A percentile compares a stretch with the other conserved stretches of the same genome.
phyloP scores from a whole-genome alignment of 2,888 invertebrate genomes.

The Amblyteles armatorius region DNA sequence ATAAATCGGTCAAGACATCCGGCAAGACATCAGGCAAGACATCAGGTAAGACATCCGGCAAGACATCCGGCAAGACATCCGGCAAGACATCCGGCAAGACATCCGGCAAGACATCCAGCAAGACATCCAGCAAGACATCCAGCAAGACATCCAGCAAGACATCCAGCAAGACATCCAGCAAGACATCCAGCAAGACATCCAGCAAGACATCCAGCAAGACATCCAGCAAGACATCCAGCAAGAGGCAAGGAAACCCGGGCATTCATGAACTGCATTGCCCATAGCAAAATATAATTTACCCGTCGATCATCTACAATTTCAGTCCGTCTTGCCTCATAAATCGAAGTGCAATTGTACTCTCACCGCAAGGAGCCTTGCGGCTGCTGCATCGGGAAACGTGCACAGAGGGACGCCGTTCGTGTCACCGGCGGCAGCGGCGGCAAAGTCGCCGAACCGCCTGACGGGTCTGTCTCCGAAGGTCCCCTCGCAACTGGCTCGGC shows the following conservation, averaged over 20 bases:
- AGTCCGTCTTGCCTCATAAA: constrained; percentile 55
- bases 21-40: too few species aligned
- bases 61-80: too few species aligned
- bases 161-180: too few species aligned
- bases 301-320: constrained; percentile 16
- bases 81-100: too few species aligned
- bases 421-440: constrained; percentile 49
- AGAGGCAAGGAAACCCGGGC: not conserved
- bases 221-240: too few species aligned
- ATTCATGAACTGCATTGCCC: not conserved
- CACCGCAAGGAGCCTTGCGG: constrained; percentile 58
- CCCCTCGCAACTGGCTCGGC: not conserved
- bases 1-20: too few species aligned
- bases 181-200: too few species aligned
- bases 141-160: too few species aligned
- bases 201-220: too few species aligned
- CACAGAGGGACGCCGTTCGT: constrained; percentile 26
- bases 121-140: too few species aligned
- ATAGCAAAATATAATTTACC: constrained; percentile 1
- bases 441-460: constrained; percentile 13
- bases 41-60: too few species aligned
- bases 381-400: constrained; percentile 53
- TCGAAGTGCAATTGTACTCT: constrained; percentile 55
- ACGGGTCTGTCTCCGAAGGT: constrained; percentile 47
- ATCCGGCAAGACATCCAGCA: too few species aligned